Evolutionary conservation across 2,888 invertebrate species (phyloP).

Genomic region (Machimus rusticus): DNA sequence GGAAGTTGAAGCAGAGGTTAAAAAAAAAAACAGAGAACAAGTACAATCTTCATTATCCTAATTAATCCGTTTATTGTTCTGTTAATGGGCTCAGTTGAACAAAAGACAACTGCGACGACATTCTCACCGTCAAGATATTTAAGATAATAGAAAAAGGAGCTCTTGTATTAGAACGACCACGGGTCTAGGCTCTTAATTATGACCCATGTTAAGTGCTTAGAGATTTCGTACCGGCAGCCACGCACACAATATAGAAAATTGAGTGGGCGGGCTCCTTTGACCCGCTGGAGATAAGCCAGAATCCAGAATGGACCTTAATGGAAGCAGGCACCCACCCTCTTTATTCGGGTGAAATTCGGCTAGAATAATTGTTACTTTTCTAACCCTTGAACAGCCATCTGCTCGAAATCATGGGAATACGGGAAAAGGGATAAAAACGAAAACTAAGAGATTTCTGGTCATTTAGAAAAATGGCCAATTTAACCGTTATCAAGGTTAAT

Average conservation of each 20-base stretch:
- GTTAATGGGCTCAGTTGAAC: conserved; percentile 46
- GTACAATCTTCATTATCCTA: conserved; percentile 48
- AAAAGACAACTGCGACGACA: conserved; percentile 44
- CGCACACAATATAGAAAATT: background rate
- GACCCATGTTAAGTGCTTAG: conserved; percentile 45
- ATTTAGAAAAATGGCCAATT: background rate
- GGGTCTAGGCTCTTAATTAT: conserved; percentile 43
- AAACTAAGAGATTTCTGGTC: background rate
- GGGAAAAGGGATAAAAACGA: background rate
- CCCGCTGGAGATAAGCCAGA: conserved; percentile 5
- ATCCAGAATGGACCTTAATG: background rate
- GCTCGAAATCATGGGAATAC: background rate
- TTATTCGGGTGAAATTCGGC: background rate
- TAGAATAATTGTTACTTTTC: conserved; percentile 12
- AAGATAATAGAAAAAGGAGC: conserved; percentile 45
- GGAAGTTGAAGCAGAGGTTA: background rate
- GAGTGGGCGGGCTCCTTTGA: background rate
- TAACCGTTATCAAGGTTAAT: background rate
- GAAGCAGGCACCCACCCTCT: background rate
- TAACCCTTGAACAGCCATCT: background rate
- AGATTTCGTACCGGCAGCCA: background rate
- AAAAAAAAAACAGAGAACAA: conserved; percentile 37
- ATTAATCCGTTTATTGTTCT: conserved; percentile 49
- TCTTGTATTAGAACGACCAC: conserved; percentile 42
- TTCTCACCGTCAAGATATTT: conserved; percentile 42